Evolutionary conservation across 2,888 invertebrate species (phyloP).

Genomic region (Dryadula phaetusa): DNA sequence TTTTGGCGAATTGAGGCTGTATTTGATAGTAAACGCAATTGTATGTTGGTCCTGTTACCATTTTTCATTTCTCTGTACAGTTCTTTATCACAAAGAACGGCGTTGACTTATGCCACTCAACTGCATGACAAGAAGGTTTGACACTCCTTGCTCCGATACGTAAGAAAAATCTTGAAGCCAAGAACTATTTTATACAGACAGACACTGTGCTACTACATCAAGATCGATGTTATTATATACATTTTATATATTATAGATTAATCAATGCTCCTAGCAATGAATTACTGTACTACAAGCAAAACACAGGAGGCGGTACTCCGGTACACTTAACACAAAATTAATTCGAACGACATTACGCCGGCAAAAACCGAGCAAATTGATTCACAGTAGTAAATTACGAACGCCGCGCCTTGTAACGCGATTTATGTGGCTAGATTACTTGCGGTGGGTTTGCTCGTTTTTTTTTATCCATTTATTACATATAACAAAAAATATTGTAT

Average conservation of each 20-base stretch:
- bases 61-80: too few species aligned
- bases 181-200: background rate
- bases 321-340: conserved; percentile 62
- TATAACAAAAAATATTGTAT: too few species aligned
- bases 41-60: too few species aligned
- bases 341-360: conserved; percentile 71
- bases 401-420: conserved; percentile 44
- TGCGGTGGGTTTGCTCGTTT: conserved; percentile 6
- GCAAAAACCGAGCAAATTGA: conserved; percentile 79
- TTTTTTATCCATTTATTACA: too few species aligned
- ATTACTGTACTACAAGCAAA: conserved; percentile 42
- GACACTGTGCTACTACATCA: background rate
- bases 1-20: too few species aligned
- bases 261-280: conserved; percentile 11
- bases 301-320: conserved; percentile 44
- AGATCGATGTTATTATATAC: background rate
- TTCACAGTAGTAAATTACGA: conserved; percentile 78
- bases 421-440: background rate
- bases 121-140: too few species aligned
- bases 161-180: too few species aligned
- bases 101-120: too few species aligned
- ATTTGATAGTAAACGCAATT: too few species aligned
- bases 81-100: too few species aligned
- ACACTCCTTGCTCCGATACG: too few species aligned
- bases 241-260: conserved; percentile 9